A percentile compares a stretch with the other conserved stretches of the same genome.
Conservation (phyloP, 2,888 invertebrate species). For the Himalopsyche kuldschensis region DNA sequence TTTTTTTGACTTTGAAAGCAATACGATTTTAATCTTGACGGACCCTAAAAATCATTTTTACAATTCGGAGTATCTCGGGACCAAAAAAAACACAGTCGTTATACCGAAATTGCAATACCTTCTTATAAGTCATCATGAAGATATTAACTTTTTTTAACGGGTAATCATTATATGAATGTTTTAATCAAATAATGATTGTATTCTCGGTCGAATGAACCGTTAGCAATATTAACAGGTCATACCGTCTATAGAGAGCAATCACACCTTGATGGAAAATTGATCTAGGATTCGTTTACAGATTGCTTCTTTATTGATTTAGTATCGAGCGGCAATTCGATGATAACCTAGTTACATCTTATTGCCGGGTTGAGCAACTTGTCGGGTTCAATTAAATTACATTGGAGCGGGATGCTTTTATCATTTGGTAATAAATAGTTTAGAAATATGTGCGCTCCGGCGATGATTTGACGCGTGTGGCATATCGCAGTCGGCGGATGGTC, state of each 20-base stretch:
- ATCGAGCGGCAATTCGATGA: background rate
- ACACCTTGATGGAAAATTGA: background rate
- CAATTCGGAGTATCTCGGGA: no score
- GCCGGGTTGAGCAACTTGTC: background rate
- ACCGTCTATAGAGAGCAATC: background rate
- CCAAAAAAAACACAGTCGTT: no score
- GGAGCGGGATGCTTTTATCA: background rate
- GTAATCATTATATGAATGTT: no score
- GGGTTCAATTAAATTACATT: background rate
- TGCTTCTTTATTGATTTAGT: background rate
- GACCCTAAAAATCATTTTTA: no score
- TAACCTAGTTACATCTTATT: background rate
- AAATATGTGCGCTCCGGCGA: background rate
- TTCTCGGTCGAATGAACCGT: no score
- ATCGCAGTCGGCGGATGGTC: background rate
- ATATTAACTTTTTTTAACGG: no score
- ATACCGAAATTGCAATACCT: no score
- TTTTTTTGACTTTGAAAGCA: no score
- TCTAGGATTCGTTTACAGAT: background rate
- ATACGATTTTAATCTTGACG: no score
- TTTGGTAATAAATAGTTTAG: background rate
- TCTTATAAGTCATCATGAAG: no score
- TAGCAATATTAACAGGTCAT: no score
- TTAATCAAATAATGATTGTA: no score
- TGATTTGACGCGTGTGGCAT: background rate